Evolutionary conservation across 2,888 invertebrate genomes (phyloP).

Genomic region (Malachius bipustulatus): DNA sequence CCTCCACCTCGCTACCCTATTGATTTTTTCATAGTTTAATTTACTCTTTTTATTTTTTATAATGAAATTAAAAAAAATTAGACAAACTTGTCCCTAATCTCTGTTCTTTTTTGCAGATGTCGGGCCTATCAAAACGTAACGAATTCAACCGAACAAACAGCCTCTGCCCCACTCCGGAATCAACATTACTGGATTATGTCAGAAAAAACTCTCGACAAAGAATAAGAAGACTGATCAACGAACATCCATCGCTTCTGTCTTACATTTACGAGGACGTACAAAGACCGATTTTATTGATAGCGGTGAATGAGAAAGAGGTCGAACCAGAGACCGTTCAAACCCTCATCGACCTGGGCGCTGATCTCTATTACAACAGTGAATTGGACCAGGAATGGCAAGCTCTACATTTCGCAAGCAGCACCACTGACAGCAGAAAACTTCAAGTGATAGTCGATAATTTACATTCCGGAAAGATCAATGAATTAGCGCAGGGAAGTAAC

Average conservation of each 20-base stretch:
- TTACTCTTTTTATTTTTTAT: too few relatives aligned
- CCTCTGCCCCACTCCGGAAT: constrained; percentile 28
- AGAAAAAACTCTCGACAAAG: constrained; percentile 41
- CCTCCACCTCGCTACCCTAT: too few relatives aligned
- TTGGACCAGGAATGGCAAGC: constrained; percentile 45
- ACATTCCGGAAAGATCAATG: constrained; percentile 20
- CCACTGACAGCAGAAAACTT: constrained; percentile 37
- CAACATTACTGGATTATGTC: constrained; percentile 40
- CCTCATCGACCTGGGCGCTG: constrained; percentile 47
- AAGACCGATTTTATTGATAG: constrained; percentile 39
- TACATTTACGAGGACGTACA: constrained; percentile 45
- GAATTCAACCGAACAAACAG: constrained; percentile 25
- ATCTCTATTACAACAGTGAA: constrained; percentile 45
- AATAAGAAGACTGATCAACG: constrained; percentile 41
- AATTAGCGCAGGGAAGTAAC: constrained; percentile 27
- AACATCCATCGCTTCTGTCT: constrained; percentile 42
- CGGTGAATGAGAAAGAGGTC: constrained; percentile 46
- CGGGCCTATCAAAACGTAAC: constrained; percentile 6
- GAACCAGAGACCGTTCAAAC: constrained; percentile 44
- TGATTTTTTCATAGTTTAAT: too few relatives aligned
- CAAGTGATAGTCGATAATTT: constrained; percentile 28
- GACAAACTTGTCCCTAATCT: too few relatives aligned
- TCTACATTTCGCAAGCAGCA: constrained; percentile 52
- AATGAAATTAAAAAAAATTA: too few relatives aligned
- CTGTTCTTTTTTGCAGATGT: constrained; percentile 1